phyloP scores from a whole-genome alignment of 1,140 invertebrate genomes.

The Parapsyche elsis region DNA sequence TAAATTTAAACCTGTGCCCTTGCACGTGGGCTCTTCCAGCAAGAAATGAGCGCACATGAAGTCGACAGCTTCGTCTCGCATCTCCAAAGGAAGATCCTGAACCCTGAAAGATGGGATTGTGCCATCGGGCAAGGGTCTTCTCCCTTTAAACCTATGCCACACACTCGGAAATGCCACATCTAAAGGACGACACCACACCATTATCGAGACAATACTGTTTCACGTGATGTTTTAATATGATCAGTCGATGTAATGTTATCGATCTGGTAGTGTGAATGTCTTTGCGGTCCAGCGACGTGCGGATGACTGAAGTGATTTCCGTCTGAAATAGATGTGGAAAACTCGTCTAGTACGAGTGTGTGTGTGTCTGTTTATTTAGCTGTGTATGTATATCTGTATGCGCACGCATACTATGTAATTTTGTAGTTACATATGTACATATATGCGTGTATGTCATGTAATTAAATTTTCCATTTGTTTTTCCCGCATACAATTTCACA shows the following conservation, averaged over 20 bases:
- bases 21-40: slow-evolving; percentile 49
- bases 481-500: too few relatives aligned
- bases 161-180: slow-evolving; percentile 23
- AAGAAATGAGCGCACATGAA: slow-evolving; percentile 49
- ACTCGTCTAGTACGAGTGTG: background rate
- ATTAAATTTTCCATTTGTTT: too few relatives aligned
- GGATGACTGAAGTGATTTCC: background rate
- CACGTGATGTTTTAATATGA: background rate
- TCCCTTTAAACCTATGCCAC: slow-evolving; percentile 49
- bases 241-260: background rate
- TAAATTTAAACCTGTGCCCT: slow-evolving; percentile 42
- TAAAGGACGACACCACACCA: slow-evolving; percentile 35
- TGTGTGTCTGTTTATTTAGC: background rate
- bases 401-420: too few relatives aligned
- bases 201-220: background rate
- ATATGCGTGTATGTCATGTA: too few relatives aligned
- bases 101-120: slow-evolving; percentile 42
- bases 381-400: background rate
- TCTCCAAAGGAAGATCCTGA: slow-evolving; percentile 44
- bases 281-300: background rate
- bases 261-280: too few relatives aligned
- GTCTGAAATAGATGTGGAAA: background rate
- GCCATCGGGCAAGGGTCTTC: slow-evolving; percentile 23
- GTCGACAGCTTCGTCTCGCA: slow-evolving; percentile 42
- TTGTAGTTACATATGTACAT: too few relatives aligned